Evolutionary conservation across 2,113 vertebrate genomes (phyloP), one percentile per base, ranked within the genome.

Genomic region (Pseudolaguvia tuberculata): DNA sequence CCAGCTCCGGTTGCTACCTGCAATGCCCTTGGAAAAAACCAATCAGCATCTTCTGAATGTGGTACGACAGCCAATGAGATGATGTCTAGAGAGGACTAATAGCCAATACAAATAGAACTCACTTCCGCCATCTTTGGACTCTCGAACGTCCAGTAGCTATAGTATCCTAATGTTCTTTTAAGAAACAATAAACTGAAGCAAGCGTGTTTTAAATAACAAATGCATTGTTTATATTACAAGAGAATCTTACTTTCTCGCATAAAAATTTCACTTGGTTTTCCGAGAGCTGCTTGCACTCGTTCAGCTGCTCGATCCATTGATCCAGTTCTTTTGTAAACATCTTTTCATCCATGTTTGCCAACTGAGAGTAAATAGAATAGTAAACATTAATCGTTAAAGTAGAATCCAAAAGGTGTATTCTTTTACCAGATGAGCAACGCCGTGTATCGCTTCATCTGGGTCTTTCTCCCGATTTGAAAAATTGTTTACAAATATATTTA

Each of bases 231-330:
- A 23, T 42, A 1, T 66, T 48, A 20, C 1, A n/a, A n/a, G 27
- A 6, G 0, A n/a, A 47, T 67, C 88, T 88, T 86, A 96, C 95
- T 94, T 96, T 98, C 82, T 97, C 94, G 53, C 96, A 96, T 23
- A 97, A 91, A 76, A 93, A 93, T 91, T 96, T 96, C 80, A 97
- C 96, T 87, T 98, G 95, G 78, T 94, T 94, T 84, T 97, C 95
- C 2, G 93, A 90, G n/a, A 97, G 91, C 91, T 97, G 96, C 83
- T 94, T 97, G 88, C 95, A 98, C 84, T 96, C 95, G 72, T 96
- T 95, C 79, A 97, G 92, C 83, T 96, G 95, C 85, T 97, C 95
- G 82, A 98, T 93, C 95, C 96, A 96, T 79, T 95, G 94, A 86
- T 98, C 95, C 86, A 98, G 80, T 87, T 97, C 95, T 91, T 98